Evolutionary conservation across 2,113 vertebrate species (phyloP), one percentile per base, ranked within the genome.

Genomic region (Mesoclemmys tuberculata): DNA sequence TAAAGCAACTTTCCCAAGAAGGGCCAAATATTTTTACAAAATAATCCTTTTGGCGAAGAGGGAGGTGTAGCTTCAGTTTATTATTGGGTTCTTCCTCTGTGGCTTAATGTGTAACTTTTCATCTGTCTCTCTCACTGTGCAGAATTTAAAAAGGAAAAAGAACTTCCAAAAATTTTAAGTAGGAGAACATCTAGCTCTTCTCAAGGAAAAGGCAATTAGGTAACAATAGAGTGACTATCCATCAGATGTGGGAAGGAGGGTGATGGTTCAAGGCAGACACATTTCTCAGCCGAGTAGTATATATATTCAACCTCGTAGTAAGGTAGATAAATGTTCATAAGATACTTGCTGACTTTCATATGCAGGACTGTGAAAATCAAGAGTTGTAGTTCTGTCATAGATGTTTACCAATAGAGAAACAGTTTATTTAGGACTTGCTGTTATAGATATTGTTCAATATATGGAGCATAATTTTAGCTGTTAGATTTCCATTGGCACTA

Each of bases 291-390:
- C 5, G 48, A 8, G 2, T 10, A 3, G n/a, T n/a, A 13, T 52
- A 5, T 52, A 11, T 8, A 4, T 46, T 54, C 78, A 38, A 4
- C 14, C 81, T 85, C 44, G 10, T 0, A 0, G 1, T 58, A 51
- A 71, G 21, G 0, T 1, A 11, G 48, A 26, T 82, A 52, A 86
- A 74, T 52, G 38, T 80, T 84, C 18, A 14, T 21, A 31, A 0
- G 0, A 71, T 86, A 84, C 41, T 64, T 84, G 8, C 68, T 91
- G 48, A 49, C 58, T 19, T 93, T 90, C 1, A 2, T 56, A 18
- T 51, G 26, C 29, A 84, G 29, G 3, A 71, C 10, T 90, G 26
- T 35, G n/a, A 71, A 88, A 91, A 52, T 68, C 3, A 44, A 11
- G 18, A 27, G 3, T 64, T 41, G 61, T 11, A 29, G 71, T 41